Conservation (phyloP, 2,113 vertebrate species). For the Barnardius zonarius region DNA sequence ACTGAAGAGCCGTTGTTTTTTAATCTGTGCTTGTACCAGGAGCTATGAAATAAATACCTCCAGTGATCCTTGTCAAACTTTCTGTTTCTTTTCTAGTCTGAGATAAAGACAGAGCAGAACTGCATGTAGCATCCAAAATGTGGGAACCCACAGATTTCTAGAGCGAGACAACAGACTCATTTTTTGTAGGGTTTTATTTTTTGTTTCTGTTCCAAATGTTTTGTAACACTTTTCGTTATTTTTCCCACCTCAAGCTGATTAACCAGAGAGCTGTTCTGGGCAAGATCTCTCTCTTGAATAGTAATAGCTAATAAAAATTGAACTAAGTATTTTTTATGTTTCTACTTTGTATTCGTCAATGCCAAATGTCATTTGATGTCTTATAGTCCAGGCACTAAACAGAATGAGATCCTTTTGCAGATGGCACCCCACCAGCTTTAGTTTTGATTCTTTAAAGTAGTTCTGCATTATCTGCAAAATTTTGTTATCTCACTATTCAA, state of each 20-base stretch:
- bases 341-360: not conserved
- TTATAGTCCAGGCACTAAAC: not conserved
- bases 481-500: not conserved
- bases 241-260: not conserved
- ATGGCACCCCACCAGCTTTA: not conserved
- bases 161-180: not conserved
- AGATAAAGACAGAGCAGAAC: not conserved
- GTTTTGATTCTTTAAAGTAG: not conserved
- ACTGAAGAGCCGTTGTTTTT: not conserved
- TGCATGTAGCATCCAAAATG: not conserved
- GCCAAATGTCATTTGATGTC: not conserved
- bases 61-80: not conserved
- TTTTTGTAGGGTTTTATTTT: not conserved
- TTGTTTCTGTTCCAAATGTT: not conserved
- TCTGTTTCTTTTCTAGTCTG: not conserved
- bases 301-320: not conserved
- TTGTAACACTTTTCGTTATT: not conserved
- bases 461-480: not conserved
- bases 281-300: not conserved
- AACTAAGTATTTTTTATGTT: not conserved
- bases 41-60: not conserved
- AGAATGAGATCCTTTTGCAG: not conserved
- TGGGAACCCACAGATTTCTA: not conserved
- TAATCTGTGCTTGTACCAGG: not conserved
- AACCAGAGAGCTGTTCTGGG: not conserved